Evolutionary conservation across 2,888 invertebrate genomes (phyloP).

Genomic region (Acanthoscelides obtectus): DNA sequence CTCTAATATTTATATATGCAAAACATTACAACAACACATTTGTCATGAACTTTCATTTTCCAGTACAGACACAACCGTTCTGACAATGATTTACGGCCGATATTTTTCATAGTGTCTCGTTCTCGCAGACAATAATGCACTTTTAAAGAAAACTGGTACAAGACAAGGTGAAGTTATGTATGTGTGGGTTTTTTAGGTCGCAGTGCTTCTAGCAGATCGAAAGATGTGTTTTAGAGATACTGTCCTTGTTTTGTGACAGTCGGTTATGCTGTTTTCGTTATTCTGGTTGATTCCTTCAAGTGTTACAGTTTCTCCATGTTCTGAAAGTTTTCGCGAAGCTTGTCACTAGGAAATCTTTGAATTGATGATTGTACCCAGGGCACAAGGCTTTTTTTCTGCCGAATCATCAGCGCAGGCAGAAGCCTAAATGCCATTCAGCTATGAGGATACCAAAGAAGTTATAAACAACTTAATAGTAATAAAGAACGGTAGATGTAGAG

Average conservation of each 20-base stretch:
- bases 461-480: too few species aligned
- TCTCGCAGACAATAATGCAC: conserved; percentile 36
- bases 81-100: conserved; percentile 42
- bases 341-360: too few species aligned
- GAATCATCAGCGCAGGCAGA: too few species aligned
- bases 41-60: conserved; percentile 46
- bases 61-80: conserved; percentile 40
- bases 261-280: too few species aligned
- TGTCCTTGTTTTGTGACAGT: not conserved
- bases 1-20: conserved; percentile 46
- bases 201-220: not conserved
- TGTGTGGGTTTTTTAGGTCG: not conserved
- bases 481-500: too few species aligned
- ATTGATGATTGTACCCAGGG: too few species aligned
- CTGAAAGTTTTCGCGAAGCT: too few species aligned
- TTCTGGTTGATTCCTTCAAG: too few species aligned
- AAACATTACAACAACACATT: conserved; percentile 44
- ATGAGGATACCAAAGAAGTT: too few species aligned
- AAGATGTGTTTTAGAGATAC: not conserved
- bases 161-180: conserved; percentile 7
- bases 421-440: too few species aligned
- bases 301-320: too few species aligned
- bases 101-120: conserved; percentile 39
- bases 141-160: conserved; percentile 26
- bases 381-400: too few species aligned